Base-by-base conservation (phyloP, 2,797 vertebrate genomes). In the Enteromius mattozi region DNA sequence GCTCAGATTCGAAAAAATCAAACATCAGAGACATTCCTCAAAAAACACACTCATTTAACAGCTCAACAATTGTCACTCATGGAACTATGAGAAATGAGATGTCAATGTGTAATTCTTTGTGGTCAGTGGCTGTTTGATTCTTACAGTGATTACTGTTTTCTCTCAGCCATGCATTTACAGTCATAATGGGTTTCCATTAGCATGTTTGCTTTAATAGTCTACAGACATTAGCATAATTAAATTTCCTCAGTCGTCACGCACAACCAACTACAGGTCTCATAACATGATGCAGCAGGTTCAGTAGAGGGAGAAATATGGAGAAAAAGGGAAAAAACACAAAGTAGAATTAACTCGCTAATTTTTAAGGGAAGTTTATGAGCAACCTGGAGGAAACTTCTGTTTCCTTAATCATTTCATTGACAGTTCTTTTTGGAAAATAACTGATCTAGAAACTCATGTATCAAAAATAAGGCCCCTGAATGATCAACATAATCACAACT, bases 261-360 rank as follows among this genome's bases (percentile, higher is more conserved):
- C 74, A 76, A 54, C 49, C 19, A 54, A 56, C 74, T 56, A 56
- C 74, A 76, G 74, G 30, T 76, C 30, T 76, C 30, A 76, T 76
- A 56, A 76, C 33, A 76, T 56, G 74, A 37, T 14, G 6, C 74
- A 76, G 74, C 74, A 37, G 49, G 74, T 37, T 76, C 2, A 16
- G 30, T 56, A 76, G 30, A 59, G 33, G 12, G 19, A 74, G 12
- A 17, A 14, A 76, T 40, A 9, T 6, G 37, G 33, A 56, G 10
- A 35, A 54, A 72, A 35, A 54, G 1, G 4, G 10, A 2, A 37
- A 33, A 66, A 37, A 30, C 2, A 17, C 9, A n/a, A 54, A 54
- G 17, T 8, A 54, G 51, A 54, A 54, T 54, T 54, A 54, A 54
- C 19, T 54, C 0, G 45, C 45, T 33, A 10, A 71, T 70, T 27